Evolutionary conservation across 2,797 vertebrate species (phyloP).

Genomic region (Phoebastria nigripes): DNA sequence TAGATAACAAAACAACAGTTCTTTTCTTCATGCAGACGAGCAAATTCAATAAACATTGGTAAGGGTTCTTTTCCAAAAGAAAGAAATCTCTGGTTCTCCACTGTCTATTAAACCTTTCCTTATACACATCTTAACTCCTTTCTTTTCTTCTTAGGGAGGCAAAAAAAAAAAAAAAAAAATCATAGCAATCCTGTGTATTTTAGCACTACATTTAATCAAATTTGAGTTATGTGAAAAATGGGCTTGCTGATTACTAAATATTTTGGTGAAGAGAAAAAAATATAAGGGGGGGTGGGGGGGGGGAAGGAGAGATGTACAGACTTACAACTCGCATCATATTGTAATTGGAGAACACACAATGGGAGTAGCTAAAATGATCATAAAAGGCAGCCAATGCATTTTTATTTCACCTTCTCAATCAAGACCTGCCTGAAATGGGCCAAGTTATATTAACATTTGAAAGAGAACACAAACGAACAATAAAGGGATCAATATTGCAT

Average conservation of each 20-base stretch:
- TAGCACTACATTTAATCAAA: conserved; percentile 24
- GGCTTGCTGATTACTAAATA: not conserved
- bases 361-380: conserved; percentile 34
- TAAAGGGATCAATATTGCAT: not conserved
- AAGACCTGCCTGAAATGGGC: conserved; percentile 15
- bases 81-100: conserved; percentile 7
- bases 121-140: not conserved
- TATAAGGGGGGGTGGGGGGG: not conserved
- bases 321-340: not conserved
- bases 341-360: conserved; percentile 52
- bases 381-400: conserved; percentile 21
- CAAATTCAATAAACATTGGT: conserved; percentile 71
- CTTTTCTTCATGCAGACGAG: conserved; percentile 69
- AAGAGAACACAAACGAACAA: not conserved
- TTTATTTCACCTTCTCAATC: conserved; percentile 33
- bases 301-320: not conserved
- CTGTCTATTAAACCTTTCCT: conserved; percentile 23
- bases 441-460: not conserved
- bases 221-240: not conserved
- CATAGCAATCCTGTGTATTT: conserved; percentile 1
- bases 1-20: conserved; percentile 72
- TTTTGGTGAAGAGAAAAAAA: not conserved
- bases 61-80: conserved; percentile 15
- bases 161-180: not conserved
- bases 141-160: not conserved